Conservation (phyloP, 2,113 vertebrate species). For the Apus apus region DNA sequence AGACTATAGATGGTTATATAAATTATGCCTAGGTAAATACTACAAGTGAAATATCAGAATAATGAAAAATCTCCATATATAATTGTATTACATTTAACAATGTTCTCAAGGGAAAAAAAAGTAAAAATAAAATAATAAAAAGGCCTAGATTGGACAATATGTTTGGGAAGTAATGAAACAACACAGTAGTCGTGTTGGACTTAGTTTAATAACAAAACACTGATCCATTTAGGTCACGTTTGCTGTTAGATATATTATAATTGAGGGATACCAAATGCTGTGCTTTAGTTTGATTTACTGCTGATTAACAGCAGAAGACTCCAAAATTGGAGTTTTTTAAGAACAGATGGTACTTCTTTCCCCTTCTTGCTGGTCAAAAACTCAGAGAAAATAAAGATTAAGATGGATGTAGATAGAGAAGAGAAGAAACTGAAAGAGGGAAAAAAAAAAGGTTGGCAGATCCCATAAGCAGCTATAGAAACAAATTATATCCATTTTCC, state of each 20-base stretch:
- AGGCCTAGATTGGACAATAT: neutral
- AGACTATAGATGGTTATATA: neutral
- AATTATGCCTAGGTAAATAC: neutral
- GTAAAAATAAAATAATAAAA: neutral
- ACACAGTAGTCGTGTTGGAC: neutral
- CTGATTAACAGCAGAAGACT: constrained; percentile 42
- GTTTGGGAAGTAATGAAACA: neutral
- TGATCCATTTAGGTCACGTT: neutral
- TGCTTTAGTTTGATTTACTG: constrained; percentile 20
- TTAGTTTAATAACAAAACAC: neutral
- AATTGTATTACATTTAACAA: neutral
- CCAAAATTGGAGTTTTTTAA: constrained; percentile 57
- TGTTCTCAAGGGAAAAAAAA: neutral
- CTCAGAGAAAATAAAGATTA: constrained; percentile 56
- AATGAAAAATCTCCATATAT: neutral
- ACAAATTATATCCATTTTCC: constrained; percentile 67
- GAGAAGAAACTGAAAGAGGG: constrained; percentile 4
- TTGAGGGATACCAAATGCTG: constrained; percentile 32
- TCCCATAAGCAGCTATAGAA: constrained; percentile 49
- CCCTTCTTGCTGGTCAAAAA: constrained; percentile 62
- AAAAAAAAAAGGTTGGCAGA: constrained; percentile 47
- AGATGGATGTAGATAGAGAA: constrained; percentile 34
- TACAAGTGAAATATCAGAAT: neutral
- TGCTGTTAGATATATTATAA: neutral
- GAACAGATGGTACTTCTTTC: constrained; percentile 68